A percentile compares a stretch with the other conserved stretches of the same genome.
phyloP scores from a whole-genome alignment of 2,888 invertebrate species.

The Drosophila prostipennis region DNA sequence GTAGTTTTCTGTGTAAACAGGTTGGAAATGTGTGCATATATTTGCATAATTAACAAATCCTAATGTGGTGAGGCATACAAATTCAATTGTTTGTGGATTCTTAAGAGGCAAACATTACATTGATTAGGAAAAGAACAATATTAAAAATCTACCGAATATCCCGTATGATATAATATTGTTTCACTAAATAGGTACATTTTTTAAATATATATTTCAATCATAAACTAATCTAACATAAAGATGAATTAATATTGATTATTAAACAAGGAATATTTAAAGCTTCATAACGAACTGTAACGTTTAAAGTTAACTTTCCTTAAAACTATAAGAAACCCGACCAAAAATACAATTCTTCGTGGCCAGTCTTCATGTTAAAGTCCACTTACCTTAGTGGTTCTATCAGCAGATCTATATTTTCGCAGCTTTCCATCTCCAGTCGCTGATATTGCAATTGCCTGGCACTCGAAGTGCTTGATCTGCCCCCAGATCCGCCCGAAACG shows the following conservation, averaged over 20 bases:
- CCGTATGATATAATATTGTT: too few species aligned
- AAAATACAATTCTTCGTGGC: too few species aligned
- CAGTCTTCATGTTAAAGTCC: too few species aligned
- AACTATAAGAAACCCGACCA: too few species aligned
- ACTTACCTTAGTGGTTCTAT: constrained; percentile 70
- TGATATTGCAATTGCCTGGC: constrained; percentile 68
- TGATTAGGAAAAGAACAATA: background rate
- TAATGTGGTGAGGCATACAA: background rate
- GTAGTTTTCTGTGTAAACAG: constrained; percentile 12
- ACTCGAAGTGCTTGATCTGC: constrained; percentile 35
- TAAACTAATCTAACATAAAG: too few species aligned
- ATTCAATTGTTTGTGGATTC: background rate
- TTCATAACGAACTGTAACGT: too few species aligned
- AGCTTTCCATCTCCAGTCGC: constrained; percentile 79
- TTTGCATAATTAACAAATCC: constrained; percentile 13
- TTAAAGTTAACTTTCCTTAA: too few species aligned
- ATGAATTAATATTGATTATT: too few species aligned
- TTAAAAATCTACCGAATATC: too few species aligned
- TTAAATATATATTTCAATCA: too few species aligned
- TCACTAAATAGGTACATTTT: too few species aligned
- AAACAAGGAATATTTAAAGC: too few species aligned
- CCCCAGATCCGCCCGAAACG: constrained; percentile 19
- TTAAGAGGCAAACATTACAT: background rate
- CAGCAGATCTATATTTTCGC: constrained; percentile 71
- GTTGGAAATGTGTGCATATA: constrained; percentile 24